phyloP scores from a whole-genome alignment of 2,797 vertebrate genomes.

The Coregonus sp. region DNA sequence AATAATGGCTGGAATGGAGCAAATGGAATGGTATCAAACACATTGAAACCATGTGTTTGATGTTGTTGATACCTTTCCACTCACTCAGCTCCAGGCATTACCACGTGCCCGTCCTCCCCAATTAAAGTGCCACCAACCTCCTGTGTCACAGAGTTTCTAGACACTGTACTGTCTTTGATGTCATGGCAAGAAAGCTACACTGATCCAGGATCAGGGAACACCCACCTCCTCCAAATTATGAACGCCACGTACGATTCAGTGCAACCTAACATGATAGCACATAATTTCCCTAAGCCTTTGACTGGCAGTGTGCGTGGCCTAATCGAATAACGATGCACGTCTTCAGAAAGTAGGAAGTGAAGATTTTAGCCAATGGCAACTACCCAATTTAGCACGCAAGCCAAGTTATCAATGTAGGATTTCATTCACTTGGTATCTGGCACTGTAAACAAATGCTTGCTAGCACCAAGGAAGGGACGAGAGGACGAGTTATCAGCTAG shows the following conservation, averaged over 20 bases:
- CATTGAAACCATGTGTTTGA: no score
- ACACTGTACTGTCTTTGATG: background rate
- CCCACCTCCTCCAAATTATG: background rate
- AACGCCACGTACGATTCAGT: constrained; percentile 39
- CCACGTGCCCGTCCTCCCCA: no score
- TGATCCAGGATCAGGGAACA: background rate
- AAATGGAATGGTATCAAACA: no score
- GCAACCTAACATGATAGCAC: constrained; percentile 63
- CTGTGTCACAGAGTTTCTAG: background rate
- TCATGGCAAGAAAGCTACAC: background rate
- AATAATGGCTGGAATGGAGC: no score
- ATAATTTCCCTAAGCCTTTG: background rate
- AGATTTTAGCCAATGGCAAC: constrained; percentile 26
- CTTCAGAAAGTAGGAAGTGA: constrained; percentile 6
- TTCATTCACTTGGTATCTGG: background rate
- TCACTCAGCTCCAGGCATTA: no score
- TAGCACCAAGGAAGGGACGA: background rate
- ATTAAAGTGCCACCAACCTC: no score
- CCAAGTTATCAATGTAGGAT: background rate
- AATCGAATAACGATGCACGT: constrained; percentile 13
- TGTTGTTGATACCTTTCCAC: no score
- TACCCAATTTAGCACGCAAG: background rate
- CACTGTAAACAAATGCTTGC: background rate
- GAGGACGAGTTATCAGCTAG: no score
- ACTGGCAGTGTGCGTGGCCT: constrained; percentile 13